Evolutionary conservation across 1,140 invertebrate genomes (phyloP).

Genomic region (Macrocentrus cingulum): DNA sequence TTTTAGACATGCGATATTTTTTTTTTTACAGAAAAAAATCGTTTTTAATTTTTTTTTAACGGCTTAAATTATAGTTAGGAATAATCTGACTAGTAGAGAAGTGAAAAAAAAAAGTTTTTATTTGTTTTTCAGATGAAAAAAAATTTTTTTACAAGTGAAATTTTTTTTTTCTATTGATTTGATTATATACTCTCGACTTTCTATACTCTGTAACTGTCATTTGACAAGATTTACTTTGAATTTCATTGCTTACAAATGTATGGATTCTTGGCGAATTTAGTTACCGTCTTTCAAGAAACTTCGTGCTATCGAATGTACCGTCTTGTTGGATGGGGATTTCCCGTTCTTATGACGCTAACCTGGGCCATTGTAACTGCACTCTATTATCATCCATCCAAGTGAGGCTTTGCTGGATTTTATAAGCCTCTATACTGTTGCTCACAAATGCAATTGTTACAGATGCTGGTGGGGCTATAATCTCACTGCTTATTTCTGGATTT

Average conservation of each 20-base stretch:
- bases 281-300: conserved; percentile 78
- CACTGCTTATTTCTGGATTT: conserved; percentile 79
- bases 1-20: too few species aligned
- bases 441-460: conserved; percentile 51
- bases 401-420: conserved; percentile 31
- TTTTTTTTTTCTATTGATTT: too few species aligned
- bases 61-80: too few species aligned
- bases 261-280: conserved; percentile 41
- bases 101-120: too few species aligned
- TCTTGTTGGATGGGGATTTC: conserved; percentile 79
- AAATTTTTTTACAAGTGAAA: too few species aligned
- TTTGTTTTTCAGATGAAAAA: too few species aligned
- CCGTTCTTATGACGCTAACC: conserved; percentile 69
- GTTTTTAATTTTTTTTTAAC: too few species aligned
- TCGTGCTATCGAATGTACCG: conserved; percentile 73
- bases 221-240: neutral
- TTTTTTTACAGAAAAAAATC: too few species aligned
- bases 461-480: conserved; percentile 88
- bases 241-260: neutral
- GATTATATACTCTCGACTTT: too few species aligned
- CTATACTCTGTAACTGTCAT: too few species aligned
- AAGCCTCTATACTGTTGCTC: neutral
- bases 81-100: too few species aligned
- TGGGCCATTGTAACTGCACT: conserved; percentile 72
- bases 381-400: conserved; percentile 58